Conservation (phyloP, 1,140 invertebrate species). For the Saccostrea glomerata region DNA sequence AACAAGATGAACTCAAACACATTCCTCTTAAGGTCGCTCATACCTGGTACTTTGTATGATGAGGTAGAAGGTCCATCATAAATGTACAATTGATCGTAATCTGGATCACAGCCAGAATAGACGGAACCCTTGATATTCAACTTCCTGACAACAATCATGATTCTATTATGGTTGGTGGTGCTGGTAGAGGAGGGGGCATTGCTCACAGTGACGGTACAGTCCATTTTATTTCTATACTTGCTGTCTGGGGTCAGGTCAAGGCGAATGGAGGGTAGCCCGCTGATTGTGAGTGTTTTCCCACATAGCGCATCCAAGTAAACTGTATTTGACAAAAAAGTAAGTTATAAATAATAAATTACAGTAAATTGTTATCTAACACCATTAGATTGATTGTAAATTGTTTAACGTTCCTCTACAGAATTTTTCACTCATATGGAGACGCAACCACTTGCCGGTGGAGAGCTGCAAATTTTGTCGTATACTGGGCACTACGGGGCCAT, state of each 20-base stretch:
- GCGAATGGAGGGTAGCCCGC: not conserved
- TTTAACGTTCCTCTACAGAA: no score
- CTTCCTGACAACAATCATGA: conserved; percentile 15
- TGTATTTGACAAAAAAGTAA: not conserved
- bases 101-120: not conserved
- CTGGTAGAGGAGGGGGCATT: not conserved
- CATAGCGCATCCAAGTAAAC: conserved; percentile 18
- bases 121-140: conserved; percentile 20
- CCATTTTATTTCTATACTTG: conserved; percentile 21
- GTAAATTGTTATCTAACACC: no score
- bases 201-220: conserved; percentile 10
- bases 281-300: not conserved
- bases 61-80: not conserved
- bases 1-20: no score
- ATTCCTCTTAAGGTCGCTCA: no score
- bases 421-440: no score
- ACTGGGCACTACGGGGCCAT: no score
- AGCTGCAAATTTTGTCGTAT: no score
- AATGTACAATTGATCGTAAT: not conserved
- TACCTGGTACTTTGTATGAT: not conserved
- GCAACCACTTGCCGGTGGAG: no score
- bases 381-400: no score
- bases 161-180: not conserved
- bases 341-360: not conserved
- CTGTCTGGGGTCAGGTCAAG: not conserved